phyloP scores from a whole-genome alignment of 2,113 vertebrate genomes.

The Ailurus styani region DNA sequence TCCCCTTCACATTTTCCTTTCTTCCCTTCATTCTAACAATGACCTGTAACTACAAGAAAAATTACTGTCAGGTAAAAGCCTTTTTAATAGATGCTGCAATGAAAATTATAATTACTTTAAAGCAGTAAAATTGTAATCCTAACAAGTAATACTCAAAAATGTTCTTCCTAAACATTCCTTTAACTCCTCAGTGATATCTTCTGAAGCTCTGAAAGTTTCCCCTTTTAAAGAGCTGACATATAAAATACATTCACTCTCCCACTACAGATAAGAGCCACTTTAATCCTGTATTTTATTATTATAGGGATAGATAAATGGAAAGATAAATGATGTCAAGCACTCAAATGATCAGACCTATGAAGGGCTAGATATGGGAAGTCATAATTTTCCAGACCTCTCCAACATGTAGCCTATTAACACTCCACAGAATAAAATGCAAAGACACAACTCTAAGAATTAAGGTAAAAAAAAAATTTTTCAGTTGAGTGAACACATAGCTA shows the following conservation, averaged over 20 bases:
- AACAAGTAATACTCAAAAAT: slow-evolving; percentile 36
- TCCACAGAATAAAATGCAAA: background rate
- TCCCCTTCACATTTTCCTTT: slow-evolving; percentile 13
- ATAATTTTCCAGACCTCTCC: background rate
- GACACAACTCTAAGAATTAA: background rate
- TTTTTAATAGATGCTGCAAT: slow-evolving; percentile 63
- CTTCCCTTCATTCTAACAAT: slow-evolving; percentile 53
- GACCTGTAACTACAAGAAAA: slow-evolving; percentile 62
- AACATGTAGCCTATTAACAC: background rate
- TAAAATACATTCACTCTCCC: slow-evolving; percentile 26
- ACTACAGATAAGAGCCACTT: slow-evolving; percentile 21
- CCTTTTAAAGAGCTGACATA: slow-evolving; percentile 12
- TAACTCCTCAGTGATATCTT: slow-evolving; percentile 19
- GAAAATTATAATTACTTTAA: slow-evolving; percentile 68
- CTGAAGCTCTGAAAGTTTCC: slow-evolving; percentile 19
- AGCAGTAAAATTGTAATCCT: slow-evolving; percentile 43
- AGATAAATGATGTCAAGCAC: background rate
- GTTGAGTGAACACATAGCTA: background rate
- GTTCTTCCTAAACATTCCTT: slow-evolving; percentile 37
- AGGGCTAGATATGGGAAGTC: background rate
- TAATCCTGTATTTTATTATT: slow-evolving; percentile 28
- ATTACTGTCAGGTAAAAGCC: slow-evolving; percentile 62
- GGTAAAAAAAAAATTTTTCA: background rate
- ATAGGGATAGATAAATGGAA: background rate
- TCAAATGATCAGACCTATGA: background rate